Conservation (phyloP, 2,888 invertebrate species). For the Drosophila infuscata region DNA sequence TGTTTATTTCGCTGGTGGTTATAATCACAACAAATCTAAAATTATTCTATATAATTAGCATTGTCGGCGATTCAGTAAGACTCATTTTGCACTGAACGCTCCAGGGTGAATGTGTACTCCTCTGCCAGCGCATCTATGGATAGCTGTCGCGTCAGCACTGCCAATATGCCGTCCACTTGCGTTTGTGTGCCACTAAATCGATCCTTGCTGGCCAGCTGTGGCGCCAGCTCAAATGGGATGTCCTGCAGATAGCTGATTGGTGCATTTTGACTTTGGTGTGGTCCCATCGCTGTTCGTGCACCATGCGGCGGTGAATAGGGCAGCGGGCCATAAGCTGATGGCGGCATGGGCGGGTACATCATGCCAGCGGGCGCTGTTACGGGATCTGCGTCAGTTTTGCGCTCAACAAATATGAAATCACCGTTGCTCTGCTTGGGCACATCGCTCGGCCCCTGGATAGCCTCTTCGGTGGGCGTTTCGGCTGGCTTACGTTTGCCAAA, state of each 20-base stretch:
- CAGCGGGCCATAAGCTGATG: slow-evolving; percentile 46
- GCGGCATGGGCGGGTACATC: slow-evolving; percentile 74
- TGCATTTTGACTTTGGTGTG: slow-evolving; percentile 6
- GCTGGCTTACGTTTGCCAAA: slow-evolving; percentile 80
- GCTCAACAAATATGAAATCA: slow-evolving; percentile 82
- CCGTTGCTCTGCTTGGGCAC: slow-evolving; percentile 43
- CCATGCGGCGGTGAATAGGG: slow-evolving; percentile 64
- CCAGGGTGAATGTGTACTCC: slow-evolving; percentile 80
- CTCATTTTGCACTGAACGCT: slow-evolving; percentile 81
- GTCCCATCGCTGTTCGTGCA: slow-evolving; percentile 13
- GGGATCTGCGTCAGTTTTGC: slow-evolving; percentile 58
- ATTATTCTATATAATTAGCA: slow-evolving; percentile 31
- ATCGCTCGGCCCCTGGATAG: slow-evolving; percentile 65
- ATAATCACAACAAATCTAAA: slow-evolving; percentile 27
- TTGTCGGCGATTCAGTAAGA: slow-evolving; percentile 59
- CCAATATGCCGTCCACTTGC: slow-evolving; percentile 82
- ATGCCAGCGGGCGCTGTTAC: slow-evolving; percentile 22
- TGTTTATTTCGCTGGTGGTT: slow-evolving; percentile 1
- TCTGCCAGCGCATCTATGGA: slow-evolving; percentile 73
- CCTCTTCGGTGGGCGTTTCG: slow-evolving; percentile 72
- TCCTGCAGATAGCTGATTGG: slow-evolving; percentile 81
- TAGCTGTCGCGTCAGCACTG: slow-evolving; percentile 80
- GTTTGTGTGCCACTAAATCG: slow-evolving; percentile 73
- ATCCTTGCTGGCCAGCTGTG: slow-evolving; percentile 73
- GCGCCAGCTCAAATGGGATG: slow-evolving; percentile 81